Percentiles rank a stretch among this genome's conserved stretches.
Evolutionary conservation across 2,888 invertebrate species (phyloP).

Genomic region (Scaptodrosophila latifasciaeformis): DNA sequence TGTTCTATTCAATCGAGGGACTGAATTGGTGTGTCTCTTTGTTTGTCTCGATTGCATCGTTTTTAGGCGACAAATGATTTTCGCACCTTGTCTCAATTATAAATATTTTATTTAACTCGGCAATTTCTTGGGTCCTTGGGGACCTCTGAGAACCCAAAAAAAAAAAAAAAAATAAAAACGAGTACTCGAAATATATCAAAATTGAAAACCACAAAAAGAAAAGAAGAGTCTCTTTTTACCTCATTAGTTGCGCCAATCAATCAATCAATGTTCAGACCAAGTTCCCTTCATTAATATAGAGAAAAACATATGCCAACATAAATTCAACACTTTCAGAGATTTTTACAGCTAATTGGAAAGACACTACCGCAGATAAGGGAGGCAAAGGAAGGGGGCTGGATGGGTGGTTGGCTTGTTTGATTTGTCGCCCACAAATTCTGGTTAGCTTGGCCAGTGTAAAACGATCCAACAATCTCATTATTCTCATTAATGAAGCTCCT

Average conservation of each 20-base stretch:
- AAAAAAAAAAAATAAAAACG: too few relatives aligned
- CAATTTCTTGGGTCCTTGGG: too few relatives aligned
- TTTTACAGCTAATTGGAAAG: constrained; percentile 59
- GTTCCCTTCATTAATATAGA: constrained; percentile 29
- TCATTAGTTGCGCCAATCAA: constrained; percentile 49
- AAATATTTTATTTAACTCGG: too few relatives aligned
- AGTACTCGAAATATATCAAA: too few relatives aligned
- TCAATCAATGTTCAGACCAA: constrained; percentile 26
- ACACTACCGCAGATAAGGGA: constrained; percentile 16
- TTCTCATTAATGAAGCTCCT: constrained; percentile 51
- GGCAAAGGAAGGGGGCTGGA: constrained; percentile 19
- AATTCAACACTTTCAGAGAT: too few relatives aligned
- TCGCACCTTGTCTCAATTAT: constrained; percentile 55
- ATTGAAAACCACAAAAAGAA: too few relatives aligned
- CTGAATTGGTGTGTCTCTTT: constrained; percentile 9
- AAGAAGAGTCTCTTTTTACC: too few relatives aligned
- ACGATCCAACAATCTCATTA: constrained; percentile 46
- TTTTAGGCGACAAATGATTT: constrained; percentile 45
- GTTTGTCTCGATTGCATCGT: constrained; percentile 28
- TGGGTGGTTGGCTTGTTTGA: too few relatives aligned
- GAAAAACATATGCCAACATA: constrained; percentile 47
- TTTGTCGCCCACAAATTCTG: constrained; percentile 13
- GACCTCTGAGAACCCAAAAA: too few relatives aligned
- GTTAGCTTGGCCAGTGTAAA: constrained; percentile 35
- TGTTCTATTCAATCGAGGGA: constrained; percentile 31